Evolutionary conservation across 2,888 invertebrate genomes (phyloP).

Genomic region (Copidosoma aretas): DNA sequence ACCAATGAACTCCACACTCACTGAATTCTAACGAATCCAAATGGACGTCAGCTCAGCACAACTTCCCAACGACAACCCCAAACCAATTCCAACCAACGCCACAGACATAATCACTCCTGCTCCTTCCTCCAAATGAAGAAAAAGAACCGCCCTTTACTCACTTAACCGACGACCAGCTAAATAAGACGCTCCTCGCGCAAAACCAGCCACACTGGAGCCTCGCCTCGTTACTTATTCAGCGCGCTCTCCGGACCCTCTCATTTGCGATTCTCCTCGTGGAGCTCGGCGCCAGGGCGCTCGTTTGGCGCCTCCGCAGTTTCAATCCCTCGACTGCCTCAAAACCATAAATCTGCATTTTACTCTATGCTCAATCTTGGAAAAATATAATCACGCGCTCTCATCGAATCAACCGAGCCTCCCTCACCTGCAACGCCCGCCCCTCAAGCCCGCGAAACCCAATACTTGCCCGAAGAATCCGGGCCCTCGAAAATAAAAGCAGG

Average conservation of each 20-base stretch:
- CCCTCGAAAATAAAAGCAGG: not conserved
- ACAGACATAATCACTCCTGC: no score
- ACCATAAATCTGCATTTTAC: not conserved
- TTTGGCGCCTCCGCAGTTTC: conserved; percentile 11
- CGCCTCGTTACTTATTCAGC: conserved; percentile 38
- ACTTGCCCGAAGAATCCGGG: not conserved
- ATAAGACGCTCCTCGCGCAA: conserved; percentile 34
- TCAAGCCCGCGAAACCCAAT: not conserved
- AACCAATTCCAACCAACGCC: no score
- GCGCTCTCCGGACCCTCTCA: conserved; percentile 18
- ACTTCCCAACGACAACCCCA: no score
- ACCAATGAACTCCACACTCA: no score
- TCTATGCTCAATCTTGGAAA: not conserved
- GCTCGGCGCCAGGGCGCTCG: conserved; percentile 22
- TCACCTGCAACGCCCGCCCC: not conserved
- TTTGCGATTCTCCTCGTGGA: conserved; percentile 32
- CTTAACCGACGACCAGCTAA: conserved; percentile 10
- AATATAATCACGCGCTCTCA: not conserved
- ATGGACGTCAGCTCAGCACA: no score
- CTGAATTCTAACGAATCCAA: no score
- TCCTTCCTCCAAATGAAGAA: no score
- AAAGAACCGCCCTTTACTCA: no score
- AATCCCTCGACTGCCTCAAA: not conserved
- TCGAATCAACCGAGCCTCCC: not conserved
- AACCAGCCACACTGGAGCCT: conserved; percentile 27